These are phyloP conservation scores for Hemiscyllium ocellatum DNA, from an alignment of 2,113 vertebrate genomes.

Conservation along the genomic window DNA sequence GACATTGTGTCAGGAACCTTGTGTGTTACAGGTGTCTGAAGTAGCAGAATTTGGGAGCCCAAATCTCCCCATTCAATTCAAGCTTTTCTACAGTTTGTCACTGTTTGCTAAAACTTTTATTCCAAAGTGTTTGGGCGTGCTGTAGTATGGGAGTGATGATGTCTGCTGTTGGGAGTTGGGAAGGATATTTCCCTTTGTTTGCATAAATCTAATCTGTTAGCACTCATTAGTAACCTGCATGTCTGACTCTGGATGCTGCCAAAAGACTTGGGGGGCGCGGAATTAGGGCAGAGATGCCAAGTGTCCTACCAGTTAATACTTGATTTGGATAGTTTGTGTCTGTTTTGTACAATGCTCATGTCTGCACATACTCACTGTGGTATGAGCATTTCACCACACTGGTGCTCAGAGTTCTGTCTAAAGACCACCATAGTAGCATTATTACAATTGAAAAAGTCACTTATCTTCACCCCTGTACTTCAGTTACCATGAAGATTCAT, in stretches of 20 bases:
- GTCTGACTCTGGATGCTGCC: not conserved
- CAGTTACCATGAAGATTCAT: not conserved
- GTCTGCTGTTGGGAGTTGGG: not conserved
- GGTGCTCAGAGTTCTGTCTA: not conserved
- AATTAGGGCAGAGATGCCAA: not conserved
- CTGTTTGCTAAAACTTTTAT: not conserved
- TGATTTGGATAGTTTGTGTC: not conserved
- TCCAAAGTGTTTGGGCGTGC: not conserved
- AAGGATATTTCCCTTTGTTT: not conserved
- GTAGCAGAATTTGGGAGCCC: not conserved
- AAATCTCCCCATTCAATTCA: not conserved
- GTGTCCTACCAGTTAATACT: not conserved
- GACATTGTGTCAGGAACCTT: not conserved
- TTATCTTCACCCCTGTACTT: not conserved
- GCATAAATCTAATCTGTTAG: not conserved
- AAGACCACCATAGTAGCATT: not conserved
- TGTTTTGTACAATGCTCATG: too few species aligned
- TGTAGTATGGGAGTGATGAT: not conserved
- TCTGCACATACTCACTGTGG: not conserved
- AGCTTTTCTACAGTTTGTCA: not conserved
- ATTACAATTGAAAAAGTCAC: not conserved
- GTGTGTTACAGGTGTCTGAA: not conserved
- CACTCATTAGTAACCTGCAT: not conserved
- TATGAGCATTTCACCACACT: not conserved
- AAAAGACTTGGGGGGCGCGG: not conserved